phyloP scores from a whole-genome alignment of 2,888 invertebrate species.

The Xestobium rufovillosum region DNA sequence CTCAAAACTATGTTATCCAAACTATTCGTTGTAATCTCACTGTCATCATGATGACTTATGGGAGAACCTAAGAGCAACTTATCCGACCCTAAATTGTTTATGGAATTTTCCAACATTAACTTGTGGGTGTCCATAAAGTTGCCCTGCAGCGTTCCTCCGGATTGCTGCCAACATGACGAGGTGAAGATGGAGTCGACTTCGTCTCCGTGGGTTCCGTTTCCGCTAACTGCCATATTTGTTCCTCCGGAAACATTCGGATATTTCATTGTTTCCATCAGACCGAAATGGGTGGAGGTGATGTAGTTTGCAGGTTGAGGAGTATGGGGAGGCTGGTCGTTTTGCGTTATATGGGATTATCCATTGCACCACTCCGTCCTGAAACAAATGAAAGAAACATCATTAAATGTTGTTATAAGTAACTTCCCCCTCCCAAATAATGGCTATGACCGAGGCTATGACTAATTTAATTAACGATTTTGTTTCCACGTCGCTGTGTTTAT shows the following conservation, averaged over 20 bases:
- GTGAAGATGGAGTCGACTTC: slow-evolving; percentile 66
- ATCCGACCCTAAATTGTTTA: slow-evolving; percentile 41
- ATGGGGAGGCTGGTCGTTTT: too few relatives aligned
- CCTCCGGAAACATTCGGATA: slow-evolving; percentile 41
- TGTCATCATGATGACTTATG: slow-evolving; percentile 44
- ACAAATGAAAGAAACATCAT: too few relatives aligned
- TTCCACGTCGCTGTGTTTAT: too few relatives aligned
- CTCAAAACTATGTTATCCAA: slow-evolving; percentile 59
- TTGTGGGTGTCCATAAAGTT: slow-evolving; percentile 51
- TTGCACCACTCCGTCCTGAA: too few relatives aligned
- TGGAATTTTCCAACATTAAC: slow-evolving; percentile 51
- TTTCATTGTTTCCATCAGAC: slow-evolving; percentile 43
- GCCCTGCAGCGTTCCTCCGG: slow-evolving; percentile 43
- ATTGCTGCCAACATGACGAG: slow-evolving; percentile 61
- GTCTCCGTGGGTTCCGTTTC: slow-evolving; percentile 40
- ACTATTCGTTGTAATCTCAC: slow-evolving; percentile 51
- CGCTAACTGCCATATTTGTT: slow-evolving; percentile 40
- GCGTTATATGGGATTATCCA: too few relatives aligned
- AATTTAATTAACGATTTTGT: too few relatives aligned
- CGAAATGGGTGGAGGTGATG: too few relatives aligned
- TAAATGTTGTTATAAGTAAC: too few relatives aligned
- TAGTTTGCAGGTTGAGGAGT: too few relatives aligned
- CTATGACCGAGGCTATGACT: too few relatives aligned
- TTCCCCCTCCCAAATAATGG: too few relatives aligned
- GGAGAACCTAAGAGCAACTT: slow-evolving; percentile 44